Conservation (phyloP, 2,113 vertebrate genomes). For the Prunella fulvescens region DNA sequence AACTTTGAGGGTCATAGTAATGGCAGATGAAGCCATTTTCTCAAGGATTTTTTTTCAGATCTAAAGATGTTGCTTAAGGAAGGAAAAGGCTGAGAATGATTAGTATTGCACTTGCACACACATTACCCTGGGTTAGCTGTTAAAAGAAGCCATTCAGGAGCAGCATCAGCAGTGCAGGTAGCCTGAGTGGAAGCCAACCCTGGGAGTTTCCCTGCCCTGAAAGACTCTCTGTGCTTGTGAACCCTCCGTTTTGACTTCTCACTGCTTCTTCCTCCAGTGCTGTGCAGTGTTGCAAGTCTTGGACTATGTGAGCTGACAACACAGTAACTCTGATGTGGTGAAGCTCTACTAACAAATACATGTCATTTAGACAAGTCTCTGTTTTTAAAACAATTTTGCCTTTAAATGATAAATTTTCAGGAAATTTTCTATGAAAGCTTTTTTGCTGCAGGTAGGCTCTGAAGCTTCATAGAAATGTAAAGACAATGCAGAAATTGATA, state of each 20-base stretch:
- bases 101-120: not conserved
- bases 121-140: not conserved
- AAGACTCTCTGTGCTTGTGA: not conserved
- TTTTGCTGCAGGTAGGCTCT: not conserved
- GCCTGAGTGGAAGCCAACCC: not conserved
- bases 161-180: not conserved
- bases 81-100: not conserved
- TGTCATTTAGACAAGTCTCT: not conserved
- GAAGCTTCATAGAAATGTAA: not conserved
- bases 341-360: not conserved
- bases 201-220: not conserved
- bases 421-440: not conserved
- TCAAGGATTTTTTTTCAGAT: not conserved
- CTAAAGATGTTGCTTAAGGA: not conserved
- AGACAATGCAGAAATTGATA: not conserved
- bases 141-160: not conserved
- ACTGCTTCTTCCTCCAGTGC: not conserved
- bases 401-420: not conserved
- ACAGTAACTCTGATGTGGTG: not conserved
- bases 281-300: not conserved
- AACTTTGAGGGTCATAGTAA: not conserved
- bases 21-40: not conserved
- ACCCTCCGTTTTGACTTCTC: not conserved
- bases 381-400: not conserved
- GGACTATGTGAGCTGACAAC: not conserved